phyloP scores from a whole-genome alignment of 2,888 invertebrate genomes.

The Noctua janthe region DNA sequence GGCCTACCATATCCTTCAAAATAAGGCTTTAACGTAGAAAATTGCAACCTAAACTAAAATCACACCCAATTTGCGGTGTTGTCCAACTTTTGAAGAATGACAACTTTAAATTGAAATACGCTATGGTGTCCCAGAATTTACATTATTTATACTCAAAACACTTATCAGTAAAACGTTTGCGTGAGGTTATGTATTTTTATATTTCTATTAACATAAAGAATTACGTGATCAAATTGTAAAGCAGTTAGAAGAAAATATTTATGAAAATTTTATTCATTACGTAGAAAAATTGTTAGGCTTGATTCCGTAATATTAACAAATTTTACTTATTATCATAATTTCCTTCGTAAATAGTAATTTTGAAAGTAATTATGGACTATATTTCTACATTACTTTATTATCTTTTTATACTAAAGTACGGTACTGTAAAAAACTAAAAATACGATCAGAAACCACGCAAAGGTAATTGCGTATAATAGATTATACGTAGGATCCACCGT shows the following conservation, averaged over 20 bases:
- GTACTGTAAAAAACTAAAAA: not conserved
- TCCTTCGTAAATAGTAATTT: conserved; percentile 25
- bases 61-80: not conserved
- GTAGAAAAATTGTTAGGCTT: conserved; percentile 24
- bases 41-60: not conserved
- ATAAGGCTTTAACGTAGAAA: not conserved
- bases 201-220: conserved; percentile 24
- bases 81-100: not conserved
- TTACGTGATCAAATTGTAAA: conserved; percentile 23
- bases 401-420: not conserved
- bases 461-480: not conserved
- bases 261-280: conserved; percentile 46
- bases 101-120: not conserved
- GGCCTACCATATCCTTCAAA: not conserved
- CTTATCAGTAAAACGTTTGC: not conserved
- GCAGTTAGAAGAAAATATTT: conserved; percentile 8
- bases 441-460: conserved; percentile 3
- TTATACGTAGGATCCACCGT: no score
- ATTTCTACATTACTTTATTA: not conserved
- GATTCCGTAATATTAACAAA: conserved; percentile 30
- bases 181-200: conserved; percentile 10
- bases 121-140: not conserved
- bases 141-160: not conserved
- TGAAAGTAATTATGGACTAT: conserved; percentile 1
- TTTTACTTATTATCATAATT: conserved; percentile 48